Percentiles rank a stretch among this genome's conserved stretches.
Evolutionary conservation across 2,113 vertebrate species (phyloP).

Genomic region (Microtus pennsylvanicus): DNA sequence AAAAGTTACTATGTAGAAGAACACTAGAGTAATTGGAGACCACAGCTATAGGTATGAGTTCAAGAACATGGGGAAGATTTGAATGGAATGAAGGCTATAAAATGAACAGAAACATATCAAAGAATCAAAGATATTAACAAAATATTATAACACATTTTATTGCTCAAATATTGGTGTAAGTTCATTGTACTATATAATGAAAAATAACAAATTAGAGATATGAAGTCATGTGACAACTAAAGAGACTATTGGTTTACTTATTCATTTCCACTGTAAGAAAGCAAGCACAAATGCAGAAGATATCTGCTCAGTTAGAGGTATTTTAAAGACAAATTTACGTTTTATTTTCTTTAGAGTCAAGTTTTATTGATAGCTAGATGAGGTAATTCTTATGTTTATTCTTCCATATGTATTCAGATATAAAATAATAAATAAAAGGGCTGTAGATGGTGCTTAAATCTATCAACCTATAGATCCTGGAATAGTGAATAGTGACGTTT

Average conservation of each 20-base stretch:
- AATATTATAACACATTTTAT: background rate
- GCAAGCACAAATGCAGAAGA: background rate
- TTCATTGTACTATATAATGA: background rate
- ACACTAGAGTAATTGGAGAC: background rate
- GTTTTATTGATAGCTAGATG: background rate
- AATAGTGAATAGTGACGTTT: background rate
- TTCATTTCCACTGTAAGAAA: background rate
- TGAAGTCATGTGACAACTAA: background rate
- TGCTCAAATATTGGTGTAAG: background rate
- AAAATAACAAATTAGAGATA: conserved; percentile 1
- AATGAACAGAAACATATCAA: background rate
- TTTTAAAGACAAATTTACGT: background rate
- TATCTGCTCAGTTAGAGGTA: background rate
- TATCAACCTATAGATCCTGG: background rate
- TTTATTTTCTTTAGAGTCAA: background rate
- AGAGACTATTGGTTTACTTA: background rate
- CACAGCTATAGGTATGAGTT: background rate
- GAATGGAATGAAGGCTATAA: background rate
- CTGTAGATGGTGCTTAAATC: background rate
- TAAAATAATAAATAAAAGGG: background rate
- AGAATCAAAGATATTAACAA: background rate
- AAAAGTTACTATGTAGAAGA: background rate
- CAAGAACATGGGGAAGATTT: background rate
- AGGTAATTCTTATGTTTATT: background rate
- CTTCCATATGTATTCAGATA: background rate